Evolutionary conservation across 2,113 vertebrate species (phyloP).

Genomic region (Ochotona curzoniae): DNA sequence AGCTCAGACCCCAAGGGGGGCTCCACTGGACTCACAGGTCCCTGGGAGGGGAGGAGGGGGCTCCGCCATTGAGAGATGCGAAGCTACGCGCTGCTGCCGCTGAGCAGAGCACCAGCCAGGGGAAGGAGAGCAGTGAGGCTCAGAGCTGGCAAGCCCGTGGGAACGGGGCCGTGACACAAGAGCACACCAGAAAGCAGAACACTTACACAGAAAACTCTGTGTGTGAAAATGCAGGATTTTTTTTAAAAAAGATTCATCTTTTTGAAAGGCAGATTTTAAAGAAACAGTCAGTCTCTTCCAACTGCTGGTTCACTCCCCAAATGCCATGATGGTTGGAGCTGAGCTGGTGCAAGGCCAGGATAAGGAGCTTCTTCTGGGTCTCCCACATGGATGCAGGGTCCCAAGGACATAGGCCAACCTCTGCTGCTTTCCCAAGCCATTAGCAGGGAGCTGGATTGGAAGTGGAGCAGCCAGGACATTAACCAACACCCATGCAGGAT

Average conservation of each 20-base stretch:
- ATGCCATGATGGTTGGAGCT: no score
- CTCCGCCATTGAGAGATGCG: not conserved
- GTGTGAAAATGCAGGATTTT: slow-evolving; percentile 5
- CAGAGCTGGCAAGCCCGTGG: not conserved
- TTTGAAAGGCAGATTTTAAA: no score
- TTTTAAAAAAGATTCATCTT: not conserved
- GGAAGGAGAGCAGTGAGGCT: not conserved
- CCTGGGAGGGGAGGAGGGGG: not conserved
- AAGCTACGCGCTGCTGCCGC: not conserved
- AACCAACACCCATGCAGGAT: no score
- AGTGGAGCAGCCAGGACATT: no score
- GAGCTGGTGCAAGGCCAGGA: no score
- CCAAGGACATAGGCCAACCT: no score
- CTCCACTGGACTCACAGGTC: not conserved
- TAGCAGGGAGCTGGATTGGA: no score
- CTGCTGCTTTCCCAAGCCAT: no score
- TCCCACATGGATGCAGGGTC: no score
- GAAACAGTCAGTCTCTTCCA: no score
- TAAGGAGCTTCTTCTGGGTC: no score
- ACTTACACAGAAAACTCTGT: not conserved
- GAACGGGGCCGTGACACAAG: not conserved
- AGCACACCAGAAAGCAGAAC: not conserved
- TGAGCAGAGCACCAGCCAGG: not conserved
- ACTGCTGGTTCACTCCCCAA: no score
- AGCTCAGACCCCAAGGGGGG: not conserved